Conservation (phyloP, 2,113 vertebrate genomes). For the Siniperca knerii region DNA sequence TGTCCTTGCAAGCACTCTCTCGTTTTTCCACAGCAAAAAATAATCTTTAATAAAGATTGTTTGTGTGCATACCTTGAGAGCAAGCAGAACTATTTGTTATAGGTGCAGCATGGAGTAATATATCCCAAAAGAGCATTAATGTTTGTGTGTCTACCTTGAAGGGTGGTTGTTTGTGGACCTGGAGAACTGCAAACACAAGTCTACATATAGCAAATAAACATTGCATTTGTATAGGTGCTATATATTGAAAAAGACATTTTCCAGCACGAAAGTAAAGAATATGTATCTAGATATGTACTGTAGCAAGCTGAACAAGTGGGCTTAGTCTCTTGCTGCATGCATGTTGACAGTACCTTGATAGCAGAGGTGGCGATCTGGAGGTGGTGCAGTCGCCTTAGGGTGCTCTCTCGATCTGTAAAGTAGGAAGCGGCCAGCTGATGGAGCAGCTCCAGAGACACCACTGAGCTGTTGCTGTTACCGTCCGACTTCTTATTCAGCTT, state of each 20-base stretch:
- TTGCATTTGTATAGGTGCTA: conserved; percentile 6
- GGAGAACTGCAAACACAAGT: conserved; percentile 26
- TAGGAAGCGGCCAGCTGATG: conserved; percentile 98
- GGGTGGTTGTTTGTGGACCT: conserved; percentile 33
- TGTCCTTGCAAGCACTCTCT: not conserved
- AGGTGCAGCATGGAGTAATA: not conserved
- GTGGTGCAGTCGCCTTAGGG: conserved; percentile 93
- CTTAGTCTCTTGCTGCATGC: not conserved
- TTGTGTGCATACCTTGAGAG: conserved; percentile 30
- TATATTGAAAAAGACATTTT: not conserved
- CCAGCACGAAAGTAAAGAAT: not conserved
- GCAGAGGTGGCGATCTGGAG: conserved; percentile 97
- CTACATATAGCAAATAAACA: conserved; percentile 18
- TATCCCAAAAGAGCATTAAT: conserved; percentile 30
- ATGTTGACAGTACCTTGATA: conserved; percentile 89
- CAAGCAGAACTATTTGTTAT: conserved; percentile 34
- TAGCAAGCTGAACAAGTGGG: not conserved
- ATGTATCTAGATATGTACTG: not conserved
- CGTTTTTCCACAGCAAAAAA: conserved; percentile 28
- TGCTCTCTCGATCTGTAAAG: conserved; percentile 97
- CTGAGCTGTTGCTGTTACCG: conserved; percentile 88
- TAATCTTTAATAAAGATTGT: conserved; percentile 44
- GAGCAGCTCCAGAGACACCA: conserved; percentile 93
- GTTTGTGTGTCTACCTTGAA: conserved; percentile 28
- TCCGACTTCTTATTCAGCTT: conserved; percentile 93